phyloP scores from a whole-genome alignment of 2,888 invertebrate species.

The Nasonia oneida region DNA sequence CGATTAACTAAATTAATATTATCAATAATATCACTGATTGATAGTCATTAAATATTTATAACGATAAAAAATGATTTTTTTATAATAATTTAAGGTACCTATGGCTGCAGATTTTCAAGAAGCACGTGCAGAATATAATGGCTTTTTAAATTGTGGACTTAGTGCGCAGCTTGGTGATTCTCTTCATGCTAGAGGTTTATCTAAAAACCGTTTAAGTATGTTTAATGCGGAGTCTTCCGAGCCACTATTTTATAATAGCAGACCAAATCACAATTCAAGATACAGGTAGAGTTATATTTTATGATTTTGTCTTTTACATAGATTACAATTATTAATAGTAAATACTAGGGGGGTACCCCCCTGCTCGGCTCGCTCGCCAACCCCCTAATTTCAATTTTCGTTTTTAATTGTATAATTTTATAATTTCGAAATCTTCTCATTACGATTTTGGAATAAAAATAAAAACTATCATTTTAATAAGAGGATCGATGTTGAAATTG shows the following conservation, averaged over 20 bases:
- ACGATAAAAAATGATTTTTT: no score
- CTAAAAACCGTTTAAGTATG: slow-evolving; percentile 73
- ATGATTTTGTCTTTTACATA: no score
- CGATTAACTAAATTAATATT: no score
- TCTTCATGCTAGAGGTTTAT: slow-evolving; percentile 73
- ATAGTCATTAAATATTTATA: no score
- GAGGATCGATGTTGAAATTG: background rate
- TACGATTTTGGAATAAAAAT: background rate
- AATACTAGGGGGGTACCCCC: no score
- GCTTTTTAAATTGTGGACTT: slow-evolving; percentile 74
- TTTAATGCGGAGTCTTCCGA: slow-evolving; percentile 82
- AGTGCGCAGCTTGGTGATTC: slow-evolving; percentile 77
- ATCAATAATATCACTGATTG: no score
- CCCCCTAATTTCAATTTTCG: no score
- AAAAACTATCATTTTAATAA: background rate
- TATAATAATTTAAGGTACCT: slow-evolving; percentile 70
- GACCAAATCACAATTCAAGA: slow-evolving; percentile 87
- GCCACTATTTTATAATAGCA: slow-evolving; percentile 93
- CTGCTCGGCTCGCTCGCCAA: no score
- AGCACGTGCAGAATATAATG: slow-evolving; percentile 70
- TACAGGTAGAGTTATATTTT: slow-evolving; percentile 70
- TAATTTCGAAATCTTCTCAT: no score
- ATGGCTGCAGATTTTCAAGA: slow-evolving; percentile 69
- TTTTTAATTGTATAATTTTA: no score
- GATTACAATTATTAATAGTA: no score